Evolutionary conservation across 2,113 vertebrate genomes (phyloP).

Genomic region (Orycteropus afer): DNA sequence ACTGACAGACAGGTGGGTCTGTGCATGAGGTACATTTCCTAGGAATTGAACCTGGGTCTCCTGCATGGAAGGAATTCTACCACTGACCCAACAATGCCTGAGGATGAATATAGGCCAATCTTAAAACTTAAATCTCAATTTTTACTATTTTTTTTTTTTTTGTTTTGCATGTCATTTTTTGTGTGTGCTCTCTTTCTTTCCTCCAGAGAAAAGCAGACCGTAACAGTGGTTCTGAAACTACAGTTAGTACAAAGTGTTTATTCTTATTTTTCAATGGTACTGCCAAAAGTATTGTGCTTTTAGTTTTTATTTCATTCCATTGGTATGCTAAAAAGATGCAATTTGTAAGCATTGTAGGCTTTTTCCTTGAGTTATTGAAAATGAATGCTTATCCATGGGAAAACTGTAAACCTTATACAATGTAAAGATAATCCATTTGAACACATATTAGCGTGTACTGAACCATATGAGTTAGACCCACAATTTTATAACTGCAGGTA

Average conservation of each 20-base stretch:
- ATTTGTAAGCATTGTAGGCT: not conserved
- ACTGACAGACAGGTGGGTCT: not conserved
- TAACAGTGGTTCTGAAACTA: not conserved
- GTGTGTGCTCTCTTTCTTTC: not conserved
- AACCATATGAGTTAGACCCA: not conserved
- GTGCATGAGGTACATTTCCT: not conserved
- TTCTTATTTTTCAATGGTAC: not conserved
- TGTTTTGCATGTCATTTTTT: not conserved
- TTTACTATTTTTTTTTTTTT: not conserved
- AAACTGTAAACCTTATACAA: not conserved
- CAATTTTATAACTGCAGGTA: not conserved
- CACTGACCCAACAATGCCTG: not conserved
- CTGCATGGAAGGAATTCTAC: not conserved
- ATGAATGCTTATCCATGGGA: not conserved
- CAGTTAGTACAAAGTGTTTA: not conserved
- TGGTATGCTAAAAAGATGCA: not conserved
- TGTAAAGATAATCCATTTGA: conserved; percentile 3
- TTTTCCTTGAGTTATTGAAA: conserved; percentile 44
- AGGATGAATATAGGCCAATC: not conserved
- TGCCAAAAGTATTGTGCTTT: not conserved
- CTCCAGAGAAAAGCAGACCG: not conserved
- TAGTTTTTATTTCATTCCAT: conserved; percentile 14
- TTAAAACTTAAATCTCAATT: not conserved
- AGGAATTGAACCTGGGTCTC: not conserved
- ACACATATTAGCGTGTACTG: not conserved